A percentile compares a stretch with the other conserved stretches of the same genome.
These are phyloP conservation scores for Micropoecilia bifurca DNA, from an alignment of 2,797 vertebrate genomes.

Conservation along the genomic window DNA sequence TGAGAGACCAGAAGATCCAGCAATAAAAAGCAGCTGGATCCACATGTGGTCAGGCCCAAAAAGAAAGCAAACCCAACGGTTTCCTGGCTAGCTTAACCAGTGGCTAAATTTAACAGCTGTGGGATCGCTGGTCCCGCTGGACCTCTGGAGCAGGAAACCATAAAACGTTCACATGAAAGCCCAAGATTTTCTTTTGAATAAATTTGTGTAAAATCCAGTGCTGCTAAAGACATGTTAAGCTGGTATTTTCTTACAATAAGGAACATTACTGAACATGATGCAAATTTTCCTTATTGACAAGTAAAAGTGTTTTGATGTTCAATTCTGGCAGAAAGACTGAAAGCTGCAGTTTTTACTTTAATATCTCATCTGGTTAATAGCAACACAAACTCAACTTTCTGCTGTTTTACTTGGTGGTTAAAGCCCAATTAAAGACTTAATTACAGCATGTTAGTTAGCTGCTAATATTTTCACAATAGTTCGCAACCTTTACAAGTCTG, in stretches of 20 bases:
- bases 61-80: constrained; percentile 57
- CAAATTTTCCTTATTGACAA: background rate
- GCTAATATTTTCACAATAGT: background rate
- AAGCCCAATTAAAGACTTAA: background rate
- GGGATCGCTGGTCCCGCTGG: constrained; percentile 67
- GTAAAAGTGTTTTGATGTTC: background rate
- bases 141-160: constrained; percentile 65
- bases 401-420: background rate
- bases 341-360: background rate
- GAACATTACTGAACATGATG: background rate
- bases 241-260: background rate
- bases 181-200: background rate
- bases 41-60: constrained; percentile 67
- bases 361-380: background rate
- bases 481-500: background rate
- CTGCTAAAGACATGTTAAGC: background rate
- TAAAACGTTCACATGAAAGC: constrained; percentile 47
- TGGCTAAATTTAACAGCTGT: constrained; percentile 75
- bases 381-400: background rate
- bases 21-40: constrained; percentile 69
- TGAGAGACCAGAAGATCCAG: constrained; percentile 59
- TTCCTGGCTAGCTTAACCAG: constrained; percentile 45
- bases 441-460: background rate
- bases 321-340: background rate
- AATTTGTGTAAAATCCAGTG: background rate